Evolutionary conservation across 37 sponge, comb jelly and placozoan genomes (phyloP).

Genomic region (Axinella damicornis): DNA sequence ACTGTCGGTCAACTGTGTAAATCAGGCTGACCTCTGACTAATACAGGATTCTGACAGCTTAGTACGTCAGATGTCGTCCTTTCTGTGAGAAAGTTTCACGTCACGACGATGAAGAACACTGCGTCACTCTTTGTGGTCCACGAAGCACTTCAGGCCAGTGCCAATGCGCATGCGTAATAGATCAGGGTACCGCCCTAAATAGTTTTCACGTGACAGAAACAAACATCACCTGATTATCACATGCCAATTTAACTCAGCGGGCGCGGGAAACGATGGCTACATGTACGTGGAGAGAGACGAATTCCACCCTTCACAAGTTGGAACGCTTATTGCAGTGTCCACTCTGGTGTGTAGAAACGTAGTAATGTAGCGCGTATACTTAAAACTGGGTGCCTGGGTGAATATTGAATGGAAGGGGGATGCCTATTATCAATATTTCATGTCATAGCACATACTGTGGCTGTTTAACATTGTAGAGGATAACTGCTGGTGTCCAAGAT

Average conservation of each 20-base stretch:
- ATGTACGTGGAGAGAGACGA: neutral
- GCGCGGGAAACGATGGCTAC: neutral
- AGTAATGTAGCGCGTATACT: too few species aligned
- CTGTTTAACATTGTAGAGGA: too few species aligned
- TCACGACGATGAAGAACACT: slow-evolving; percentile 4
- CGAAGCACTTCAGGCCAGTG: neutral
- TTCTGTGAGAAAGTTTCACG: slow-evolving; percentile 17
- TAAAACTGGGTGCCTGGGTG: too few species aligned
- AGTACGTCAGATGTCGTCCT: slow-evolving; percentile 51
- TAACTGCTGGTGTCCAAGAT: too few species aligned
- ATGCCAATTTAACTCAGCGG: neutral
- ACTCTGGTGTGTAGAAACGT: neutral
- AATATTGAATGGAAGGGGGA: too few species aligned
- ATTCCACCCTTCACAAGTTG: neutral
- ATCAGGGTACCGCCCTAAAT: neutral
- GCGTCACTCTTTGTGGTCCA: neutral
- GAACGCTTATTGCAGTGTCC: neutral
- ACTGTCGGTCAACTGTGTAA: too few species aligned
- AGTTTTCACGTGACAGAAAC: too few species aligned
- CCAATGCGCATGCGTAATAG: slow-evolving; percentile 8
- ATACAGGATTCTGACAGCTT: too few species aligned
- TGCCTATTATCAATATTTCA: too few species aligned
- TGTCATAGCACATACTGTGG: too few species aligned
- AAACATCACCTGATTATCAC: too few species aligned
- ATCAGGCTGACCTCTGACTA: too few species aligned